Conservation (phyloP, 2,888 invertebrate species). For the Drosophila nigricruria region DNA sequence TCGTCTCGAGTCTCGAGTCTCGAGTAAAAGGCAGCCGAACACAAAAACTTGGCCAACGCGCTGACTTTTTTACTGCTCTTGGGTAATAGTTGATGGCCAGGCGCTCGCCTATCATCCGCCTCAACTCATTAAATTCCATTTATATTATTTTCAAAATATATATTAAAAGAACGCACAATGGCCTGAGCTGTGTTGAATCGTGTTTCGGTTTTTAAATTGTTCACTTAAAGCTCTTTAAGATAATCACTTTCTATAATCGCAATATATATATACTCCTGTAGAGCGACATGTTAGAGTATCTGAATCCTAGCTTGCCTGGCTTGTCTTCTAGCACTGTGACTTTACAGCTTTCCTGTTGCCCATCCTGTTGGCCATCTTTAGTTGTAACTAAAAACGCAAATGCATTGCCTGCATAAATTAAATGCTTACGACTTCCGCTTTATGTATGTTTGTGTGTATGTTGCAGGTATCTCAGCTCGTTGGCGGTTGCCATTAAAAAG, state of each 20-base stretch:
- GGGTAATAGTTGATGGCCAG: constrained; percentile 70
- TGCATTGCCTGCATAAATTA: constrained; percentile 78
- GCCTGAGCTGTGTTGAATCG: background rate
- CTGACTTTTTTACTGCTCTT: constrained; percentile 72
- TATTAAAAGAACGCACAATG: constrained; percentile 7
- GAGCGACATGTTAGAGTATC: background rate
- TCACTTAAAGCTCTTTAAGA: background rate
- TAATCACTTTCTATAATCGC: too few relatives aligned
- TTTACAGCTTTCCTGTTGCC: constrained; percentile 5
- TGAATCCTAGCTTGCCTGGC: background rate
- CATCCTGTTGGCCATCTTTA: constrained; percentile 57
- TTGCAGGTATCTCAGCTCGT: constrained; percentile 25
- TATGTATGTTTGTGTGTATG: constrained; percentile 9
- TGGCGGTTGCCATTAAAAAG: constrained; percentile 65
- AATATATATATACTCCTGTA: background rate
- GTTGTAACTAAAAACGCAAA: constrained; percentile 69
- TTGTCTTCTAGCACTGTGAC: background rate
- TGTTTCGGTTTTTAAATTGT: background rate
- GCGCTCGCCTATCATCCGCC: constrained; percentile 62
- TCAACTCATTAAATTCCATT: constrained; percentile 67
- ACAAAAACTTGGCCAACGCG: constrained; percentile 58
- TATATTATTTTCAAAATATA: constrained; percentile 53
- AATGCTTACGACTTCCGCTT: constrained; percentile 76
- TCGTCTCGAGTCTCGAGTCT: constrained; percentile 26
- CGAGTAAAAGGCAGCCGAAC: constrained; percentile 27